These are phyloP conservation scores for Gavia stellata DNA, from an alignment of 2,113 vertebrate species.

Conservation along the genomic window DNA sequence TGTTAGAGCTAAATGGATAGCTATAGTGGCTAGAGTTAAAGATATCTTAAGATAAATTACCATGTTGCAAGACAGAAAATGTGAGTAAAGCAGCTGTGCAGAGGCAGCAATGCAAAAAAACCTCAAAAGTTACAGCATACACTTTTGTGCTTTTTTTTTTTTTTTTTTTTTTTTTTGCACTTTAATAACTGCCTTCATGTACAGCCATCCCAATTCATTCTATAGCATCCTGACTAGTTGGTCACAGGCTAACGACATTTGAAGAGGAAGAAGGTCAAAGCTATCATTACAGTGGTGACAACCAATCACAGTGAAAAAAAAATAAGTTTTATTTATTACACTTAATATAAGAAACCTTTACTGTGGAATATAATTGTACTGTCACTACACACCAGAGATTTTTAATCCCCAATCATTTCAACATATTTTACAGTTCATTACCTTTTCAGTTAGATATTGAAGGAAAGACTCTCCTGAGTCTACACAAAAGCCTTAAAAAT, in stretches of 20 bases:
- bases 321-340: slow-evolving; percentile 80
- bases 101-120: neutral
- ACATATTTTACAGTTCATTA: slow-evolving; percentile 85
- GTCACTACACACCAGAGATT: slow-evolving; percentile 83
- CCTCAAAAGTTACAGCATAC: neutral
- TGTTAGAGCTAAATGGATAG: neutral
- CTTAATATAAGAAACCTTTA: slow-evolving; percentile 78
- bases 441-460: slow-evolving; percentile 78
- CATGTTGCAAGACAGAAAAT: neutral
- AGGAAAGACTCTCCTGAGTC: slow-evolving; percentile 75
- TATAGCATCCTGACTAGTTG: slow-evolving; percentile 50
- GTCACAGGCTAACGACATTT: slow-evolving; percentile 69
- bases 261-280: slow-evolving; percentile 78
- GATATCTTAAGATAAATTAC: neutral
- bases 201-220: slow-evolving; percentile 26
- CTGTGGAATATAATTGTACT: slow-evolving; percentile 79
- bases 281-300: slow-evolving; percentile 74
- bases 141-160: neutral
- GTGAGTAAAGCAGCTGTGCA: neutral
- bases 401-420: slow-evolving; percentile 84
- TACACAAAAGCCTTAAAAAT: slow-evolving; percentile 71
- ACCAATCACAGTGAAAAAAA: slow-evolving; percentile 73
- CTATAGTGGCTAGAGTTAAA: neutral
- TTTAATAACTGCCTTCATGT: neutral
- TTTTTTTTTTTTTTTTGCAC: neutral